phyloP scores from a whole-genome alignment of 2,888 invertebrate species.

The Spisula subtruncata region DNA sequence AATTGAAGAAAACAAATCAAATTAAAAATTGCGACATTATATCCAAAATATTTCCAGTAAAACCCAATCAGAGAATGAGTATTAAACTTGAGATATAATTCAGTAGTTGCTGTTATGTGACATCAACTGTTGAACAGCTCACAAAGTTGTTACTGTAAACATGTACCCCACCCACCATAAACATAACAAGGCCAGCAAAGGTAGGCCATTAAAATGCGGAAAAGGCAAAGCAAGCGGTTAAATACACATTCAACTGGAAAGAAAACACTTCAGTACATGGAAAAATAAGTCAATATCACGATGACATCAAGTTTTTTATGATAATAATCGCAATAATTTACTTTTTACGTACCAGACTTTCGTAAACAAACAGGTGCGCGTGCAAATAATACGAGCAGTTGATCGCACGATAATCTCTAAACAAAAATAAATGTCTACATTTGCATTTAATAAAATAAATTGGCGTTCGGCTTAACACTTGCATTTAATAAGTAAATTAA shows the following conservation, averaged over 20 bases:
- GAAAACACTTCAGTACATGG: not conserved
- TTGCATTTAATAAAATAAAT: too few relatives aligned
- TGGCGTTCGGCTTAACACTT: too few relatives aligned
- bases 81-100: too few relatives aligned
- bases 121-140: too few relatives aligned
- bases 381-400: not conserved
- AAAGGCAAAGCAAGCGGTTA: not conserved
- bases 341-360: not conserved
- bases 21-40: too few relatives aligned
- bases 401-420: not conserved
- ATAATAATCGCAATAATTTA: not conserved
- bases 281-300: not conserved
- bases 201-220: not conserved
- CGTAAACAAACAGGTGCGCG: constrained; percentile 31
- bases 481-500: too few relatives aligned
- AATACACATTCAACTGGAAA: not conserved
- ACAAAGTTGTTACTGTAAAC: too few relatives aligned
- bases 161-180: not conserved
- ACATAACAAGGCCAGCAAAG: not conserved
- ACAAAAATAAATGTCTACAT: too few relatives aligned
- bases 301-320: not conserved
- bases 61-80: too few relatives aligned
- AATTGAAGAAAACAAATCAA: too few relatives aligned
- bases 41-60: too few relatives aligned
- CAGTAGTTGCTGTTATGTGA: too few relatives aligned